A percentile compares a stretch with the other conserved stretches of the same genome.
phyloP scores from a whole-genome alignment of 2,888 invertebrate species.

The Cenopis cana region DNA sequence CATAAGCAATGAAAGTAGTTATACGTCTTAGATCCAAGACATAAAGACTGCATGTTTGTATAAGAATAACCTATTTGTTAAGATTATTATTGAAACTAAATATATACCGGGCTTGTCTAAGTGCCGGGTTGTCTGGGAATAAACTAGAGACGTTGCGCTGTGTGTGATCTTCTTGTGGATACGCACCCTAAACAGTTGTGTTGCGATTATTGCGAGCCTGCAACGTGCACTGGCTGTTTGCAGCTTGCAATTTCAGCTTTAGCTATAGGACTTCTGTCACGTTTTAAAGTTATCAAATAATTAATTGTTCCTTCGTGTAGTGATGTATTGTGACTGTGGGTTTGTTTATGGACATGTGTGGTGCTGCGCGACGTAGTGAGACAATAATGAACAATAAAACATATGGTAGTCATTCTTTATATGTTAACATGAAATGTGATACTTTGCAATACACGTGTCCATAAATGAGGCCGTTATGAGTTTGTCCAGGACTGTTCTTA shows the following conservation, averaged over 20 bases:
- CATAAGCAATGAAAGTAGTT: neutral
- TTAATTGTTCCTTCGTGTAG: neutral
- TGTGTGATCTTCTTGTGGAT: neutral
- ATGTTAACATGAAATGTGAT: neutral
- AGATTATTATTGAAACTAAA: neutral
- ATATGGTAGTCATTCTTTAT: neutral
- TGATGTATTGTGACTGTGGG: neutral
- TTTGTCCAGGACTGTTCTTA: too few species aligned
- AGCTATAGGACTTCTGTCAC: neutral
- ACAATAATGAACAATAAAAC: neutral
- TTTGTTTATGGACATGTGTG: neutral
- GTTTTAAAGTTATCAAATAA: neutral
- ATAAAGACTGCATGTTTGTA: constrained; percentile 26
- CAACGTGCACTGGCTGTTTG: neutral
- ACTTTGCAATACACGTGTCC: neutral
- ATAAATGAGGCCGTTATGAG: neutral
- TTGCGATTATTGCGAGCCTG: neutral
- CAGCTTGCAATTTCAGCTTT: neutral
- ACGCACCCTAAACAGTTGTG: neutral
- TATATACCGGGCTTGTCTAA: neutral
- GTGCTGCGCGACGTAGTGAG: neutral
- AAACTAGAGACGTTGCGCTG: neutral
- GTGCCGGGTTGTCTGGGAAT: neutral
- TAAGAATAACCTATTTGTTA: constrained; percentile 4
- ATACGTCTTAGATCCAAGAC: constrained; percentile 5